Evolutionary conservation across 2,113 vertebrate species (phyloP).

Genomic region (Paracanthobrama guichenoti): DNA sequence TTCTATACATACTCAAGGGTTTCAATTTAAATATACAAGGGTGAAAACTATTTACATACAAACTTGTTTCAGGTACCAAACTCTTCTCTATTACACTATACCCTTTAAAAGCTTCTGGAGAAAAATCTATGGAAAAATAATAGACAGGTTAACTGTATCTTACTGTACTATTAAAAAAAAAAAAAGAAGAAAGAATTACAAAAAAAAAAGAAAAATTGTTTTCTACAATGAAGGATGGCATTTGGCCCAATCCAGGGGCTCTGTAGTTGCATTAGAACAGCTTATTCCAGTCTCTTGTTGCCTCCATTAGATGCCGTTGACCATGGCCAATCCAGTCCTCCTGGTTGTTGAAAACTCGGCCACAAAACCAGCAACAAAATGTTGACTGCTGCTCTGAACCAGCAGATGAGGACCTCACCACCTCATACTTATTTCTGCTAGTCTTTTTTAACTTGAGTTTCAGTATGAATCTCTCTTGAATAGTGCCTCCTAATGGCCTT

Average conservation of each 20-base stretch:
- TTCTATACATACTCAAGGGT: constrained; percentile 63
- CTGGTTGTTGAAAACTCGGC: constrained; percentile 93
- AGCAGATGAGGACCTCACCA: constrained; percentile 83
- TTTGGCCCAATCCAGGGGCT: constrained; percentile 40
- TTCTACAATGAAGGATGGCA: constrained; percentile 51
- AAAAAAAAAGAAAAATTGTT: not conserved
- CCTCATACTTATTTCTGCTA: constrained; percentile 94
- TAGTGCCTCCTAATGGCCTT: constrained; percentile 78
- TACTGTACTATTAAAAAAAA: constrained; percentile 44
- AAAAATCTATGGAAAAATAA: constrained; percentile 57
- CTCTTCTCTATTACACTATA: constrained; percentile 61
- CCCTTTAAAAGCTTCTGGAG: constrained; percentile 48
- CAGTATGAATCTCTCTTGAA: constrained; percentile 91
- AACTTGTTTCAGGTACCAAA: constrained; percentile 63
- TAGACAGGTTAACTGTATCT: constrained; percentile 44
- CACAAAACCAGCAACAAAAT: constrained; percentile 98
- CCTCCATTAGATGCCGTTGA: constrained; percentile 97
- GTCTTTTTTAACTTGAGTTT: constrained; percentile 94
- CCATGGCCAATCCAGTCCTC: constrained; percentile 98
- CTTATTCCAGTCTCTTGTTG: constrained; percentile 94
- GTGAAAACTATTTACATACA: constrained; percentile 66
- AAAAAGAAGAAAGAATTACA: not conserved
- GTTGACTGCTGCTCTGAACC: constrained; percentile 74
- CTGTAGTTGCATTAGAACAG: constrained; percentile 71
- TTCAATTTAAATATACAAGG: constrained; percentile 61